These are phyloP conservation scores for Cydia pomonella DNA, from an alignment of 1,140 invertebrate species.

Conservation along the genomic window DNA sequence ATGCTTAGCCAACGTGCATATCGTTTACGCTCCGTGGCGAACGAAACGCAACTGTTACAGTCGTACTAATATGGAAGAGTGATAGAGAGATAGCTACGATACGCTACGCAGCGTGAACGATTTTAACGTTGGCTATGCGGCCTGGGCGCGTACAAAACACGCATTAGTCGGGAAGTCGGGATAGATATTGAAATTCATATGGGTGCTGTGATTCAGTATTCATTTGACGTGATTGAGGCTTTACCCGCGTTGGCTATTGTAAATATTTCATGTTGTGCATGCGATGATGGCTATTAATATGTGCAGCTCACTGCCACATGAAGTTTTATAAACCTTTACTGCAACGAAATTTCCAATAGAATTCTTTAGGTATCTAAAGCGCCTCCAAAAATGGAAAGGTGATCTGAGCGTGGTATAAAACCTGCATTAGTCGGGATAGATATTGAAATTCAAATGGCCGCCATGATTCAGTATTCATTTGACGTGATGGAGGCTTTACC, in stretches of 20 bases:
- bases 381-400: slow-evolving; percentile 16
- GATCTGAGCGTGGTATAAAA: slow-evolving; percentile 26
- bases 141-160: slow-evolving; percentile 1
- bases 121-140: too few relatives aligned
- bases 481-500: slow-evolving; percentile 76
- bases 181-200: slow-evolving; percentile 78
- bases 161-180: slow-evolving; percentile 39
- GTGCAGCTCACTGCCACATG: too few relatives aligned
- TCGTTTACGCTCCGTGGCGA: too few relatives aligned
- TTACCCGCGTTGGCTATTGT: slow-evolving; percentile 60
- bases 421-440: slow-evolving; percentile 49
- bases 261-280: too few relatives aligned
- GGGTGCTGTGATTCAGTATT: slow-evolving; percentile 76
- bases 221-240: slow-evolving; percentile 77
- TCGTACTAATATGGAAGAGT: too few relatives aligned
- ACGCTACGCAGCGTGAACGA: too few relatives aligned
- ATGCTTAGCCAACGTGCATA: too few relatives aligned
- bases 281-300: too few relatives aligned
- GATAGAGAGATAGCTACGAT: too few relatives aligned
- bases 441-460: slow-evolving; percentile 79
- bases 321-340: not conserved
- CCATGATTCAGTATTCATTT: slow-evolving; percentile 79
- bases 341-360: not conserved
- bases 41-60: too few relatives aligned
- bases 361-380: not conserved